Percentiles rank a stretch among this genome's conserved stretches.
These are phyloP conservation scores for Rhinichthys klamathensis DNA, from an alignment of 2,113 vertebrate species.

Conservation along the genomic window DNA sequence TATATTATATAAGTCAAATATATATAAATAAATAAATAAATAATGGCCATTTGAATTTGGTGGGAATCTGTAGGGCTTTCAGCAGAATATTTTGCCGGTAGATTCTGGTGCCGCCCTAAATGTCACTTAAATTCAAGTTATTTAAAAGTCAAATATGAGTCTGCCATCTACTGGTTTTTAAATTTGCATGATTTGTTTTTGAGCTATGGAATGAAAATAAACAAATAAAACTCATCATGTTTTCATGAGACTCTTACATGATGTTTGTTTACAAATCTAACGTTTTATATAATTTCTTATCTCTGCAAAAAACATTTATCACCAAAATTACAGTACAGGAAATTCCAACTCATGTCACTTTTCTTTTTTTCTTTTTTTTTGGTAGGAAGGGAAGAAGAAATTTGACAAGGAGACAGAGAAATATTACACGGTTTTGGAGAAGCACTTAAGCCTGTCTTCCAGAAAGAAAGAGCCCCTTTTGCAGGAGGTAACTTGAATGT, in stretches of 20 bases:
- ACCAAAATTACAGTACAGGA: slow-evolving; percentile 56
- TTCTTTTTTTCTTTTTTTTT: slow-evolving; percentile 57
- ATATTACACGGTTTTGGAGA: slow-evolving; percentile 95
- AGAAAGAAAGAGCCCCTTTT: slow-evolving; percentile 97
- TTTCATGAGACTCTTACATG: slow-evolving; percentile 48
- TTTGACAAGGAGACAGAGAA: slow-evolving; percentile 99
- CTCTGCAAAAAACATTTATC: slow-evolving; percentile 52
- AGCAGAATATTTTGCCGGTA: background rate
- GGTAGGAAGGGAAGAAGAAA: slow-evolving; percentile 97
- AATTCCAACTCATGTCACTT: slow-evolving; percentile 48
- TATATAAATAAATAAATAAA: background rate
- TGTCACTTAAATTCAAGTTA: background rate
- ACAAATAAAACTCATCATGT: slow-evolving; percentile 29
- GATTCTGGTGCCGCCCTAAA: too few relatives aligned
- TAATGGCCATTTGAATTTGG: background rate
- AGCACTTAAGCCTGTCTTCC: slow-evolving; percentile 94
- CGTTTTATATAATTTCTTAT: slow-evolving; percentile 52
- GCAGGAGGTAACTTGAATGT: slow-evolving; percentile 83
- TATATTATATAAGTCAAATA: background rate
- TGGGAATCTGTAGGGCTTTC: background rate
- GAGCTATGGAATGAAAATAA: slow-evolving; percentile 36
- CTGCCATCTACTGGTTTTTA: slow-evolving; percentile 51
- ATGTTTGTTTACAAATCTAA: slow-evolving; percentile 55
- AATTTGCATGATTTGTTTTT: background rate
- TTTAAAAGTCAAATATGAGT: slow-evolving; percentile 16